Conservation (phyloP, 92 coral and sea anemone genomes). For the Virgularia gustaviana region DNA sequence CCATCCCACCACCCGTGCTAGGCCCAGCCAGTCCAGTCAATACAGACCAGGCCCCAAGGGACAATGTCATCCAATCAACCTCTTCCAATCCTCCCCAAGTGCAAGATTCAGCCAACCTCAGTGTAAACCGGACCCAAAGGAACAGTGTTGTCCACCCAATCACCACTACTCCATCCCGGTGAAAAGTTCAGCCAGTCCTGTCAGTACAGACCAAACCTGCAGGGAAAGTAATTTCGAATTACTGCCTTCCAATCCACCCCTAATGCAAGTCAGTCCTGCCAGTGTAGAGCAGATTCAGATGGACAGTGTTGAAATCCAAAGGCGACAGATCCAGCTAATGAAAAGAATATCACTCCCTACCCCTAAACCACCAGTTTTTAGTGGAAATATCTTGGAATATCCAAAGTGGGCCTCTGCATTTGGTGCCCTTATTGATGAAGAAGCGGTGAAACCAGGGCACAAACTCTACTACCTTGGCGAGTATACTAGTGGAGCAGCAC, state of each 20-base stretch:
- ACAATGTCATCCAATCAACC: too few relatives aligned
- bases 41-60: background rate
- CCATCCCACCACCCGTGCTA: background rate
- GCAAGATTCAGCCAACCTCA: too few relatives aligned
- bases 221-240: too few relatives aligned
- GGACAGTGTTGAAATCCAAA: conserved; percentile 16
- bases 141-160: too few relatives aligned
- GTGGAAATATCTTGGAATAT: conserved; percentile 50
- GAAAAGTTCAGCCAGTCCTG: too few relatives aligned
- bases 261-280: too few relatives aligned
- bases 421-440: conserved; percentile 55
- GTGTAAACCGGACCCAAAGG: too few relatives aligned
- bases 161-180: too few relatives aligned
- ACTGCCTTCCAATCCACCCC: too few relatives aligned
- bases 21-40: background rate
- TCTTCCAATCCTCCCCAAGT: too few relatives aligned
- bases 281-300: conserved; percentile 14
- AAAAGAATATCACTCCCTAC: conserved; percentile 22
- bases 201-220: too few relatives aligned
- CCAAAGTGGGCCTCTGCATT: conserved; percentile 61
- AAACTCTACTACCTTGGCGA: conserved; percentile 58
- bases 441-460: conserved; percentile 44
- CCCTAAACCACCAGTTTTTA: conserved; percentile 28
- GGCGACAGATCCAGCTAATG: conserved; percentile 23
- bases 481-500: conserved; percentile 43